Base-by-base conservation (phyloP, 2,797 vertebrate genomes). In the Zalophus californianus region DNA sequence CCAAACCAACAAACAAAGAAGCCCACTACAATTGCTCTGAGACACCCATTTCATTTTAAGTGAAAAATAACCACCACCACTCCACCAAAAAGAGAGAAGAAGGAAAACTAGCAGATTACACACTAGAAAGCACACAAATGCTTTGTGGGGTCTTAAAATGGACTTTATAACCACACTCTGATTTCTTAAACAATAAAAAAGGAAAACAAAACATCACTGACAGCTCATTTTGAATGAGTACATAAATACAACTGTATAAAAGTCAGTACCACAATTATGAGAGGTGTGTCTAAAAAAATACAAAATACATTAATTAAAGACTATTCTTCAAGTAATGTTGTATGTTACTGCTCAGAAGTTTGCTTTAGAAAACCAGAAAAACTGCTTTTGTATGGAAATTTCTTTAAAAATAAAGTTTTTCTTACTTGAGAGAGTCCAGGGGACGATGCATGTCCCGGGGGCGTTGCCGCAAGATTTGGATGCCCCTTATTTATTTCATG, bases 401-500 rank as follows among this genome's bases (percentile, higher is more conserved):
- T 52, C 14, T 64, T 90, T 95, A 56, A 35, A 78, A 68, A 29
- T 72, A 72, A 20, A 98, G 98, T 97, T 99, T 98, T 97, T 98
- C 99, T 99, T 99, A 99, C 99, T 99, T 99, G 99, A 99, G 99
- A 99, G 98, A 99, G 99, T 98, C 99, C 99, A 89, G 99, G 99
- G 97, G 99, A 99, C 97, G 99, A 99, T 66, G 99, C 99, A 98
- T 99, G 99, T 98, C 99, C 99, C 35, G 99, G 99, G 38, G 99
- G 99, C 3, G 99, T 99, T 95, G 99, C 99, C 79, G 99, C 99
- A 98, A 99, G 99, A 98, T 98, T 99, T 38, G 99, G 99, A 98
- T 99, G 99, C 99, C 99, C 99, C 99, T 99, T 99, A 99, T 98
- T 99, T 98, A 99, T 99, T 98, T 99, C 99, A 98, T 99, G 99